Percentiles rank a stretch among this genome's conserved stretches.
Evolutionary conservation across 2,797 vertebrate species (phyloP).

Genomic region (Poeciliopsis paucimaculata): DNA sequence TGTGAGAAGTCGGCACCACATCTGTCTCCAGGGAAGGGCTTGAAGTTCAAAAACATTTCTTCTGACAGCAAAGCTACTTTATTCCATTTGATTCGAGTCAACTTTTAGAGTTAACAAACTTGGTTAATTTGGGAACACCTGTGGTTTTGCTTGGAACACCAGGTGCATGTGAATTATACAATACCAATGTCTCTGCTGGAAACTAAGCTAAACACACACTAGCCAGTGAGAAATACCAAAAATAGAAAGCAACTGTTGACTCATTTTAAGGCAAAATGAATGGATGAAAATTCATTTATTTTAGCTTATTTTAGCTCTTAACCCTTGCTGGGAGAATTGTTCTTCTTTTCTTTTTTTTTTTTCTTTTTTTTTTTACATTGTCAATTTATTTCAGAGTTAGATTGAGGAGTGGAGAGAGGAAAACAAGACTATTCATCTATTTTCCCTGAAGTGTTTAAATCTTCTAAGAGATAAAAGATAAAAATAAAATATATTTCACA

Average conservation of each 20-base stretch:
- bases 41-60: conserved; percentile 12
- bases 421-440: too few relatives aligned
- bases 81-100: conserved; percentile 7
- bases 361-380: too few relatives aligned
- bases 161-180: conserved; percentile 3
- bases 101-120: conserved; percentile 1
- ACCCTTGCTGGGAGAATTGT: background rate
- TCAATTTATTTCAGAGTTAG: too few relatives aligned
- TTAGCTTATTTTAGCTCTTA: background rate
- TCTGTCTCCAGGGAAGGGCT: background rate
- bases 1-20: background rate
- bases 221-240: background rate
- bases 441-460: background rate
- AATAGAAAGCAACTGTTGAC: background rate
- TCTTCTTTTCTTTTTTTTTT: too few relatives aligned
- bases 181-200: background rate
- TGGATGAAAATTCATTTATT: background rate
- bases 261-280: background rate
- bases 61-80: background rate
- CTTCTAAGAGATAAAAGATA: background rate
- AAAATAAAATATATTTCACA: background rate
- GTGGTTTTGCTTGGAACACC: background rate
- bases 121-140: conserved; percentile 11
- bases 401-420: too few relatives aligned
- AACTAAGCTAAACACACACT: background rate